Conservation (phyloP, 2,888 invertebrate species). For the Platynereis dumerilii region DNA sequence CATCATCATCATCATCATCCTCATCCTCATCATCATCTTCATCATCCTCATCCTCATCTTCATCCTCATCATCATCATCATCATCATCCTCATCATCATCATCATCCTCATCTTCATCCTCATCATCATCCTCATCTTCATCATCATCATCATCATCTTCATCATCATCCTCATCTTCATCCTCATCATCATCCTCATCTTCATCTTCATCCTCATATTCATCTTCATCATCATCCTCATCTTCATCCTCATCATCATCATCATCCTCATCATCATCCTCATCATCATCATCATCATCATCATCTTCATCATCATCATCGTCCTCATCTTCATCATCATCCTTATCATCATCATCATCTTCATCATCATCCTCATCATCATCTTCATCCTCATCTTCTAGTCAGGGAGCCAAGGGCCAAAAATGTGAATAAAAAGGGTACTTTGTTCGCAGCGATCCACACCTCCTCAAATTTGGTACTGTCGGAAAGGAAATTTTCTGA, state of each 20-base stretch:
- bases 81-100: constrained; percentile 4
- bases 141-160: constrained; percentile 5
- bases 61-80: not conserved
- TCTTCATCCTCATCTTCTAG: not conserved
- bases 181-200: constrained; percentile 3
- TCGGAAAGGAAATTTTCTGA: no score
- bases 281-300: constrained; percentile 9
- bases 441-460: no score
- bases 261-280: constrained; percentile 7
- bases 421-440: no score
- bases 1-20: not conserved
- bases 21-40: not conserved
- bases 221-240: constrained; percentile 3
- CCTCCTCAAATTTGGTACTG: no score
- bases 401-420: no score
- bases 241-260: constrained; percentile 1
- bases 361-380: constrained; percentile 9
- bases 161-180: constrained; percentile 6
- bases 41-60: constrained; percentile 3
- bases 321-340: constrained; percentile 10
- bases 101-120: constrained; percentile 1
- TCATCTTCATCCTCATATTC: not conserved
- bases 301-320: constrained; percentile 9
- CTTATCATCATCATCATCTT: constrained; percentile 8
- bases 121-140: not conserved